These are phyloP conservation scores for Liasis olivaceus DNA, from an alignment of 2,797 vertebrate genomes.

Conservation along the genomic window DNA sequence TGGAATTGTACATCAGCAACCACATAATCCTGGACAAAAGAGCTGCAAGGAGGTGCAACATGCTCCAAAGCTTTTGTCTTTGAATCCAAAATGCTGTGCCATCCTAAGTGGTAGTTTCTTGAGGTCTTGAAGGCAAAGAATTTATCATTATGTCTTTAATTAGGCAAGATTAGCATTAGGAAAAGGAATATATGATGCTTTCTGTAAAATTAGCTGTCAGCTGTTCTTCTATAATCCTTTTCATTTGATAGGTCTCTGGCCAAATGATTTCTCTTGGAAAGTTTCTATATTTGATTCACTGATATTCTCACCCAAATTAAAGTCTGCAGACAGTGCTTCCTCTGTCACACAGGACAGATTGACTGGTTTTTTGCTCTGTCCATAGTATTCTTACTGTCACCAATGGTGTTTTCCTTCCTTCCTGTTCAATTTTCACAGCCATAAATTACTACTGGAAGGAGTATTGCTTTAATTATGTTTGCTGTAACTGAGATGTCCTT, in stretches of 20 bases:
- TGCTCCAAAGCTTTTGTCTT: not conserved
- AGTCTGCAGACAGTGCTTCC: not conserved
- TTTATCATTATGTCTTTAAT: not conserved
- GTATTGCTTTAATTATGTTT: not conserved
- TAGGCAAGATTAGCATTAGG: not conserved
- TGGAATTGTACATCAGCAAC: not conserved
- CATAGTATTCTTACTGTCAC: not conserved
- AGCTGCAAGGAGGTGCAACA: not conserved
- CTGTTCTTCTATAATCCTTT: not conserved
- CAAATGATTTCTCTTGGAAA: not conserved
- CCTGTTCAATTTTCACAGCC: not conserved
- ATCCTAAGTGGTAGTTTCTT: not conserved
- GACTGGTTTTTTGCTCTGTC: not conserved
- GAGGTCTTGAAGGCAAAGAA: not conserved
- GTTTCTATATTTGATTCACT: not conserved
- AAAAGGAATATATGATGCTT: not conserved
- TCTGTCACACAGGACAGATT: not conserved
- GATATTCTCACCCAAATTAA: not conserved
- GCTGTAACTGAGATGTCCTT: not conserved
- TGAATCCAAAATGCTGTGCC: not conserved
- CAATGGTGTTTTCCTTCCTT: not conserved
- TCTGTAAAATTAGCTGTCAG: not conserved
- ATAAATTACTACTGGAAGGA: not conserved
- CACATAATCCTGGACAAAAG: not conserved
- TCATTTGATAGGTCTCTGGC: not conserved